These are phyloP conservation scores for Campoplex capitator DNA, from an alignment of 2,888 invertebrate genomes.

Conservation along the genomic window DNA sequence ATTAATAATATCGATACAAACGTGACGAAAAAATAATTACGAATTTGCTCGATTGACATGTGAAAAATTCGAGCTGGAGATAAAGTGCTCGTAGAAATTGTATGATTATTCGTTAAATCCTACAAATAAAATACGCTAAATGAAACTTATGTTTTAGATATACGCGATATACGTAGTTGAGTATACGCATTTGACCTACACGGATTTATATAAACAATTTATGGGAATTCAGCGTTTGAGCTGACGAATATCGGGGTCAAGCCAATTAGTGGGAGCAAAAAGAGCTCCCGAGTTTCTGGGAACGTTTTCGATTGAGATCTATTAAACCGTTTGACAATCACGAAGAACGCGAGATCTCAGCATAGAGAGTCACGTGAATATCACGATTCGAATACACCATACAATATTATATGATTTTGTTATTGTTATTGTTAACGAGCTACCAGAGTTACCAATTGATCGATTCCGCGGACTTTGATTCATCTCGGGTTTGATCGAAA, in stretches of 20 bases:
- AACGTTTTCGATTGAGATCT: constrained; percentile 39
- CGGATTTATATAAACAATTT: not conserved
- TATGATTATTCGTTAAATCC: not conserved
- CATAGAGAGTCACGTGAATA: constrained; percentile 48
- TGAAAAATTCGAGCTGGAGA: not conserved
- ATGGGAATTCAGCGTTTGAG: constrained; percentile 30
- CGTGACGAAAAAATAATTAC: not conserved
- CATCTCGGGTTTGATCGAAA: not conserved
- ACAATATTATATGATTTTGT: constrained; percentile 11
- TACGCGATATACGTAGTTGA: not conserved
- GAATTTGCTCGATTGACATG: not conserved
- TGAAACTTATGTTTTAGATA: not conserved
- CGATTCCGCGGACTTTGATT: constrained; percentile 24
- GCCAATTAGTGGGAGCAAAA: constrained; percentile 15
- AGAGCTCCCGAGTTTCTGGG: constrained; percentile 31
- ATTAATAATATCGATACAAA: too few species aligned
- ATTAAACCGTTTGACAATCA: constrained; percentile 47
- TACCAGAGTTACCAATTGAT: constrained; percentile 6
- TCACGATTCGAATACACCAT: constrained; percentile 31
- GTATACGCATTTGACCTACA: not conserved
- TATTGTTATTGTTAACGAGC: constrained; percentile 17
- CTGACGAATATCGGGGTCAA: constrained; percentile 28
- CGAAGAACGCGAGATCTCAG: not conserved
- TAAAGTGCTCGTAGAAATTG: not conserved
- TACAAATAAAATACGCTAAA: not conserved